Evolutionary conservation across 2,797 vertebrate species (phyloP).

Genomic region (Emys orbicularis): DNA sequence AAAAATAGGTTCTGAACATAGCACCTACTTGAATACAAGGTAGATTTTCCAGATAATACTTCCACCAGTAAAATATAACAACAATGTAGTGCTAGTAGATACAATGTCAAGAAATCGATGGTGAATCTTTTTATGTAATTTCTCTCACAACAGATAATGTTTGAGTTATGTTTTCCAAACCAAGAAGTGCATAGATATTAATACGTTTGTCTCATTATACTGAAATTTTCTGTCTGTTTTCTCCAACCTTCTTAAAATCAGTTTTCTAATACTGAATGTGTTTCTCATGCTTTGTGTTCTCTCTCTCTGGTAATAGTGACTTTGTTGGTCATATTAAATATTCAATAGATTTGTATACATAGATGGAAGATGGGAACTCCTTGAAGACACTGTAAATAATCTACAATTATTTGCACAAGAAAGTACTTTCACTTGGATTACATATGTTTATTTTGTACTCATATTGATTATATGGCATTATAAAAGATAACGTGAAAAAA

Average conservation of each 20-base stretch:
- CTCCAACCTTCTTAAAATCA: background rate
- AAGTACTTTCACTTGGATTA: background rate
- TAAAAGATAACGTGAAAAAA: conserved; percentile 6
- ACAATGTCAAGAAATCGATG: background rate
- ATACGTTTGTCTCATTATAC: background rate
- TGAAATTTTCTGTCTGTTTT: background rate
- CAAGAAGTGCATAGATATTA: background rate
- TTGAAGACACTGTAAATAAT: conserved; percentile 25
- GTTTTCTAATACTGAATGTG: background rate
- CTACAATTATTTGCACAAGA: background rate
- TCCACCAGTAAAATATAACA: conserved; percentile 21
- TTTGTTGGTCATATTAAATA: background rate
- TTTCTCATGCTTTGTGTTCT: background rate
- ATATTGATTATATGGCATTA: background rate
- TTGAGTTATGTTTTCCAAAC: conserved; percentile 10
- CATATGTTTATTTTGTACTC: conserved; percentile 24
- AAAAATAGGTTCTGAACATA: conserved; percentile 73
- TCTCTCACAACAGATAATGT: background rate
- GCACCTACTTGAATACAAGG: conserved; percentile 50
- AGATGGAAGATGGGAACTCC: background rate
- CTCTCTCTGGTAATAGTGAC: background rate
- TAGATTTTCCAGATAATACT: conserved; percentile 47
- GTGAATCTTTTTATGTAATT: background rate
- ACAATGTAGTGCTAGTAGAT: background rate
- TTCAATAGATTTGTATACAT: background rate